Conservation (phyloP, 2,113 vertebrate species). For the Leucosticte australis region DNA sequence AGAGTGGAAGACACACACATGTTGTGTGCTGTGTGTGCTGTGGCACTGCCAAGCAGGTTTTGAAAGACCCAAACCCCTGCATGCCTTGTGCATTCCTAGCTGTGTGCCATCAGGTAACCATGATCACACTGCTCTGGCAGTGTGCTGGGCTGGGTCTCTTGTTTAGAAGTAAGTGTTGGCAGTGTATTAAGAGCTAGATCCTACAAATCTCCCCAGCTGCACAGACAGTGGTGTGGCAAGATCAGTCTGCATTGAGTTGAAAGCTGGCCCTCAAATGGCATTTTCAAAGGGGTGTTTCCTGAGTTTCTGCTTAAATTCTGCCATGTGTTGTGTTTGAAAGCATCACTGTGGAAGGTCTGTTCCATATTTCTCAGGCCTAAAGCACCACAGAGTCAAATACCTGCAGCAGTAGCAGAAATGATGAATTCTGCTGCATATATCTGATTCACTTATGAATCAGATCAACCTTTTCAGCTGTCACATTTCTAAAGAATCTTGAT, state of each 20-base stretch:
- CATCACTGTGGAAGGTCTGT: background rate
- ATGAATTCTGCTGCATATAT: background rate
- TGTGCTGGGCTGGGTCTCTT: background rate
- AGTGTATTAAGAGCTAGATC: background rate
- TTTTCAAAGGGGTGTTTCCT: background rate
- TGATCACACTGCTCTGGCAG: background rate
- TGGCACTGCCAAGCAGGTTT: background rate
- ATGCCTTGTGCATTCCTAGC: background rate
- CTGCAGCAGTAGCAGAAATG: background rate
- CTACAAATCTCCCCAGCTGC: background rate
- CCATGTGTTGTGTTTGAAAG: background rate
- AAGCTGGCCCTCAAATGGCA: background rate
- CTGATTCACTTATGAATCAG: background rate
- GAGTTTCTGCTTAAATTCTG: background rate
- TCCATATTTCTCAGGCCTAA: background rate
- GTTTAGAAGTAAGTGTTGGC: too few species aligned
- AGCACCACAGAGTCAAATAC: background rate
- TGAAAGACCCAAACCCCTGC: background rate
- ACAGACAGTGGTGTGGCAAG: background rate
- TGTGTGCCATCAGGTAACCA: background rate
- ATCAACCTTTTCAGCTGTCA: background rate
- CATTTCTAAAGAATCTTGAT: background rate
- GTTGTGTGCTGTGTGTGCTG: background rate
- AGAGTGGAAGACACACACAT: background rate
- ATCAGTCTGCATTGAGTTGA: accelerated